Evolutionary conservation across 2,888 invertebrate genomes (phyloP).

Genomic region (Polydrusus pterygomalis): DNA sequence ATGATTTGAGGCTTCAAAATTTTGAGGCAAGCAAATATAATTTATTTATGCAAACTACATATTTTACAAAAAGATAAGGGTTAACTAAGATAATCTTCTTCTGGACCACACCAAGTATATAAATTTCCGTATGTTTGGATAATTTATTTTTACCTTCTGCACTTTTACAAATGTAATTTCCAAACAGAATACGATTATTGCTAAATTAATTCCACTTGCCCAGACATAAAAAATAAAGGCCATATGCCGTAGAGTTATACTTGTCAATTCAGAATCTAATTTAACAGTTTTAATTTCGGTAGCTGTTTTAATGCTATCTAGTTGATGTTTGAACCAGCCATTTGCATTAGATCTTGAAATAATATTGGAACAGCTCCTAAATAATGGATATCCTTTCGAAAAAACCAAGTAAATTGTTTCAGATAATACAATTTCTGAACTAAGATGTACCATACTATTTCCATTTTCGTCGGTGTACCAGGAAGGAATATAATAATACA

Average conservation of each 20-base stretch:
- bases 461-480: conserved; percentile 2
- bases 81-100: too few relatives aligned
- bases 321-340: conserved; percentile 9
- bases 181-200: neutral
- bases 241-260: neutral
- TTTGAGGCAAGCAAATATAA: too few relatives aligned
- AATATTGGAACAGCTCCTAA: neutral
- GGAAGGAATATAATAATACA: conserved; percentile 8
- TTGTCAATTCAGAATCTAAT: neutral
- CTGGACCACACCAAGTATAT: too few relatives aligned
- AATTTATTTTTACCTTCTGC: too few relatives aligned
- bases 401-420: conserved; percentile 22
- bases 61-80: too few relatives aligned
- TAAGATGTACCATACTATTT: conserved; percentile 17
- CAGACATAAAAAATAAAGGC: neutral
- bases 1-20: too few relatives aligned
- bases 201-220: neutral
- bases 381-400: conserved; percentile 17
- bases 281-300: neutral
- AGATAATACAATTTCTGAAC: neutral
- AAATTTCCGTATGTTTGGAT: too few relatives aligned
- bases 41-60: too few relatives aligned
- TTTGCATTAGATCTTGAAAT: conserved; percentile 3
- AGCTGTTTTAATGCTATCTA: neutral
- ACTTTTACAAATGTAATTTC: neutral